Conservation (phyloP, 2,888 invertebrate genomes). For the Cynaeus angustus region DNA sequence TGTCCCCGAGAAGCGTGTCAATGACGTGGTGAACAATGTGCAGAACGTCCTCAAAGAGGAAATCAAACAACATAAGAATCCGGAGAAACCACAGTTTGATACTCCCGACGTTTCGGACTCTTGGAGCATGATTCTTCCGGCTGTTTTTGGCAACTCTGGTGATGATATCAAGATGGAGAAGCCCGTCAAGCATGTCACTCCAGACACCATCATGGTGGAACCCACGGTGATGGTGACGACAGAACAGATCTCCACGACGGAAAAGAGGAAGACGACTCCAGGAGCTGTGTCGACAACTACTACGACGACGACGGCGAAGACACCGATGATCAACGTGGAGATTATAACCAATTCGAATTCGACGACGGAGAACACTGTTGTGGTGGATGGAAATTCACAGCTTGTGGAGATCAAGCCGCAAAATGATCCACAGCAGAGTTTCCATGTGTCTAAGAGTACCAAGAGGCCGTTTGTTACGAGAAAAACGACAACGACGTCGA, state of each 20-base stretch:
- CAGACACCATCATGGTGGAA: slow-evolving; percentile 68
- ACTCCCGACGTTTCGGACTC: slow-evolving; percentile 84
- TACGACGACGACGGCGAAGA: slow-evolving; percentile 29
- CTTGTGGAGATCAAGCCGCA: slow-evolving; percentile 50
- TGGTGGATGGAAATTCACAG: background rate
- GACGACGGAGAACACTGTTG: slow-evolving; percentile 52
- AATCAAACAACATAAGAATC: slow-evolving; percentile 76
- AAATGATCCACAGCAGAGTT: slow-evolving; percentile 1
- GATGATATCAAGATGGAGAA: slow-evolving; percentile 66
- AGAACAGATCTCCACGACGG: slow-evolving; percentile 38
- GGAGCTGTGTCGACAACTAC: slow-evolving; percentile 18
- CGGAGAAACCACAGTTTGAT: slow-evolving; percentile 74
- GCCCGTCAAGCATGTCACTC: slow-evolving; percentile 61
- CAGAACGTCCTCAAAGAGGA: slow-evolving; percentile 89
- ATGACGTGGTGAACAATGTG: slow-evolving; percentile 87
- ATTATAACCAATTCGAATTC: slow-evolving; percentile 55
- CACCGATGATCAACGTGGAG: slow-evolving; percentile 54
- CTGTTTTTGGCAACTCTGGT: slow-evolving; percentile 79
- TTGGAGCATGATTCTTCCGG: slow-evolving; percentile 88
- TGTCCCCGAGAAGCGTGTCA: slow-evolving; percentile 79
- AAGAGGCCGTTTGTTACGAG: slow-evolving; percentile 17
- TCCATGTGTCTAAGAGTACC: slow-evolving; percentile 4
- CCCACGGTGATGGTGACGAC: slow-evolving; percentile 51
- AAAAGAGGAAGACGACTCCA: slow-evolving; percentile 37
- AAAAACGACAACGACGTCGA: slow-evolving; percentile 20